These are phyloP conservation scores for Ceriagrion tenellum DNA, from an alignment of 2,888 invertebrate species.

Conservation along the genomic window DNA sequence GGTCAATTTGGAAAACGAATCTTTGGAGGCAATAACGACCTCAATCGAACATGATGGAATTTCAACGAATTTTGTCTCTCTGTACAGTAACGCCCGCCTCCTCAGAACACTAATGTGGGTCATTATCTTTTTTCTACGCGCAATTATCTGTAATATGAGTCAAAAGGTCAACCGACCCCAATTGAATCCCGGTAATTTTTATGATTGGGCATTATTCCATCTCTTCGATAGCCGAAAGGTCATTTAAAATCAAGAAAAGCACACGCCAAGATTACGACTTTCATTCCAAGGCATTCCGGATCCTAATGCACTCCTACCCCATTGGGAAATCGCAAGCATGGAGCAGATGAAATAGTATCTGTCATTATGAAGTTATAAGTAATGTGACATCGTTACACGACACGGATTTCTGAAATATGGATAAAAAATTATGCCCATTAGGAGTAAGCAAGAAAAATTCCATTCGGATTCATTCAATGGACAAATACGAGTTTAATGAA, in stretches of 20 bases:
- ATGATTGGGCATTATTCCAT: background rate
- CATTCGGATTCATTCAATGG: background rate
- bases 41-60: background rate
- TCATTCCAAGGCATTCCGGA: background rate
- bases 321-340: background rate
- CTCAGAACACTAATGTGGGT: background rate
- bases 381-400: background rate
- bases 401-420: background rate
- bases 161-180: constrained; percentile 9
- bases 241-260: constrained; percentile 23
- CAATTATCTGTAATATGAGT: constrained; percentile 47
- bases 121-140: constrained; percentile 49
- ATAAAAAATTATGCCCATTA: background rate
- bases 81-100: background rate
- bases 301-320: background rate
- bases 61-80: background rate
- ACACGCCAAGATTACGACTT: background rate
- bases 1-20: background rate
- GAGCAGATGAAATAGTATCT: background rate
- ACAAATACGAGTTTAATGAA: background rate
- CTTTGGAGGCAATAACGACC: background rate
- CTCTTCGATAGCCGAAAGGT: background rate
- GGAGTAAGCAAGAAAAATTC: background rate
- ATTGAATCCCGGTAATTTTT: constrained; percentile 27
- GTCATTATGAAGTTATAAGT: background rate